These are phyloP conservation scores for Intellagama lesueurii DNA, from an alignment of 2,797 vertebrate species.

Conservation along the genomic window DNA sequence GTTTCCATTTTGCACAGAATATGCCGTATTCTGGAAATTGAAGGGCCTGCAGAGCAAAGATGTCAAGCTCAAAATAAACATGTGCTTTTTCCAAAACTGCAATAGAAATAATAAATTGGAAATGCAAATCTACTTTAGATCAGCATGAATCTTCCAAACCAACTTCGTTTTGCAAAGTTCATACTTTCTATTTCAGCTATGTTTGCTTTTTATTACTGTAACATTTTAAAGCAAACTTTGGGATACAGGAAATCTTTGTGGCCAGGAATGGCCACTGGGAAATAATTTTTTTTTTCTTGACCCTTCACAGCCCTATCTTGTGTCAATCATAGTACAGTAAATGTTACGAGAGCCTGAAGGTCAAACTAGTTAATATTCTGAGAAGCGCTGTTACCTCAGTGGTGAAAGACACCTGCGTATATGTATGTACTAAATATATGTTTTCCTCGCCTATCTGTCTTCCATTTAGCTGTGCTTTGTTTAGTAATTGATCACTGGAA, in stretches of 20 bases:
- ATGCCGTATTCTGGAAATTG: slow-evolving; percentile 56
- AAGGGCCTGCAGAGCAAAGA: slow-evolving; percentile 49
- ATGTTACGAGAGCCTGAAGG: neutral
- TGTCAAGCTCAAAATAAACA: slow-evolving; percentile 63
- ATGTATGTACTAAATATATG: too few species aligned
- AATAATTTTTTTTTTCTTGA: neutral
- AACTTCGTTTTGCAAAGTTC: slow-evolving; percentile 61
- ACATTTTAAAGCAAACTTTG: slow-evolving; percentile 9
- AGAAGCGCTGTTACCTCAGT: too few species aligned
- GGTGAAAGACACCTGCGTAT: too few species aligned
- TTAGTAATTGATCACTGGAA: too few species aligned
- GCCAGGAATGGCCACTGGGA: neutral
- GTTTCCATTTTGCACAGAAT: slow-evolving; percentile 53
- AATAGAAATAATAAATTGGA: slow-evolving; percentile 48
- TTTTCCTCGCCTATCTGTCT: too few species aligned
- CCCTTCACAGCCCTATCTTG: neutral
- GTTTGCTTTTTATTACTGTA: slow-evolving; percentile 39
- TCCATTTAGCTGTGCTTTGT: too few species aligned
- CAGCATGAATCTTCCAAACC: slow-evolving; percentile 30
- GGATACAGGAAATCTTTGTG: neutral
- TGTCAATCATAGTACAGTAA: neutral
- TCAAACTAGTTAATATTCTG: too few species aligned
- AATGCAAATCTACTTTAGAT: slow-evolving; percentile 37
- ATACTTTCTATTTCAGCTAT: slow-evolving; percentile 54
- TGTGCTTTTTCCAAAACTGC: slow-evolving; percentile 51